Evolutionary conservation across 2,888 invertebrate species (phyloP), one percentile per base, ranked within the genome.

Genomic region (Cremastinae sp.): DNA sequence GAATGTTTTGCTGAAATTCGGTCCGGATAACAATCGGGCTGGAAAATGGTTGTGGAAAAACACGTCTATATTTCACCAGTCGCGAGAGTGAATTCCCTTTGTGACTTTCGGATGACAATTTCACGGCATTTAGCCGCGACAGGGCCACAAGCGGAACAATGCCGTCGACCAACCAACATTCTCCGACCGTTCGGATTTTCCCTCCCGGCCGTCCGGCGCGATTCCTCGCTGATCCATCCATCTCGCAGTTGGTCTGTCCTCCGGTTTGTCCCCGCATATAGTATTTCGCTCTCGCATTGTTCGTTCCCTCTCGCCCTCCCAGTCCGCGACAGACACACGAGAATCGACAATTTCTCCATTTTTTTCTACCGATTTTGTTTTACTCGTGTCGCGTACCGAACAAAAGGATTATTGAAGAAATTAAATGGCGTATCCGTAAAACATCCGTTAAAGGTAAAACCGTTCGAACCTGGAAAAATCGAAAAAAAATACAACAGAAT

Each of bases 31-130:
- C 84, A 86, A 85, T 84, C 82, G 82, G 78, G 84, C 80, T 83
- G 84, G 84, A 86, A 85, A 86, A 86, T 82, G 81, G 79, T 81
- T 79, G 81, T 78, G 81, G 84, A 85, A 85, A 85, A 86, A 84
- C 82, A 83, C 82, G 85, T 85, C 85, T 84, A 85, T 86, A 85
- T 87, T 87, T 86, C 82, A 86, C 82, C 81, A 84, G 83, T 79
- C 85, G 82, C 80, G 80, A 83, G 82, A 84, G 85, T 82, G 85
- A 85, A 86, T 87, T 87, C 85, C 82, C 86, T 87, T 88, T 88
- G 87, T 88, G 86, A 85, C 84, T 84, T 84, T 83, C 81, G 84
- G 83, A 88, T 86, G 88, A 88, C 88, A 88, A 88, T 89, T 89
- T 89, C 85, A 87, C 85, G 86, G 88, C 86, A 86, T 89, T 88